Evolutionary conservation across 2,797 vertebrate genomes (phyloP).

Genomic region (Galago senegalensis): DNA sequence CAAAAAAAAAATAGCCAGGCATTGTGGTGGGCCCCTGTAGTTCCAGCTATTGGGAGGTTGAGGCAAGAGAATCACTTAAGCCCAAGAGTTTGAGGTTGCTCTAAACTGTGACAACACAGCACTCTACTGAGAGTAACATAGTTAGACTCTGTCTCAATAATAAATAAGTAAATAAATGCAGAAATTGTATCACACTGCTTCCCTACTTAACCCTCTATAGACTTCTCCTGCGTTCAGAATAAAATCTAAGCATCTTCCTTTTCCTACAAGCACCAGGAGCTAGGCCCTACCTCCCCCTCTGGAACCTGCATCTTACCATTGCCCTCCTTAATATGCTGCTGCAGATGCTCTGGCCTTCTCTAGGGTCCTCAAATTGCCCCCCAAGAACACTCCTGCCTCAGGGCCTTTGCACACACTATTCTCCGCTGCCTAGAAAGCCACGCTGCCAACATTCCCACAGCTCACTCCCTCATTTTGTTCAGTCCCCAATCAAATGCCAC

Average conservation of each 20-base stretch:
- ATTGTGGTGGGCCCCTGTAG: too few relatives aligned
- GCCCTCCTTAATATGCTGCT: too few relatives aligned
- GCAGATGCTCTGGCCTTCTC: background rate
- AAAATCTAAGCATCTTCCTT: background rate
- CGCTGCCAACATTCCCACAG: background rate
- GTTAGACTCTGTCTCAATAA: too few relatives aligned
- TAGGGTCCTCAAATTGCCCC: background rate
- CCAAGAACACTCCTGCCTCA: background rate
- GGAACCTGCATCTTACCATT: background rate
- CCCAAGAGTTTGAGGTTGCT: too few relatives aligned
- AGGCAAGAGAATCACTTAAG: too few relatives aligned
- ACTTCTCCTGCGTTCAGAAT: background rate
- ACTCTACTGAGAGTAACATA: too few relatives aligned
- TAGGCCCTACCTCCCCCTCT: background rate
- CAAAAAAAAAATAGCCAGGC: too few relatives aligned
- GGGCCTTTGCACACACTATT: background rate
- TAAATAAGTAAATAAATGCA: too few relatives aligned
- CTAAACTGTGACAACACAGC: too few relatives aligned
- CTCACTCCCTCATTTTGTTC: background rate
- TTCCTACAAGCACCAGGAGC: background rate
- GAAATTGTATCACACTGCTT: background rate
- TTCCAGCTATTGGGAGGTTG: too few relatives aligned
- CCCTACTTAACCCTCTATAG: background rate
- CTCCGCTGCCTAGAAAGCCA: background rate
- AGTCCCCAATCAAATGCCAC: background rate